Conservation (phyloP, 2,113 vertebrate species). For the Otis tarda region DNA sequence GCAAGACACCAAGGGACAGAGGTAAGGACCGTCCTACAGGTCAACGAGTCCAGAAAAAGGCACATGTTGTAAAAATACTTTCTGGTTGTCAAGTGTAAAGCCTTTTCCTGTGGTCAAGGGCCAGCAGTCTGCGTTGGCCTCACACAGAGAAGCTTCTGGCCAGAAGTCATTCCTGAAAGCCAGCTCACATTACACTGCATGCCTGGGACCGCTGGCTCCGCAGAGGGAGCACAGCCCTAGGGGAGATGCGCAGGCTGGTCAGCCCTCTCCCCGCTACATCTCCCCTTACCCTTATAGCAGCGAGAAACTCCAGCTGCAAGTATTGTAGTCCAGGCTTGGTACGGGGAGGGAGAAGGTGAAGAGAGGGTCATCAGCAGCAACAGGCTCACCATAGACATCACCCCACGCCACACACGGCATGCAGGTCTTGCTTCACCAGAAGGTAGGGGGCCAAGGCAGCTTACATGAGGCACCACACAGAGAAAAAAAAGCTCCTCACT, state of each 20-base stretch:
- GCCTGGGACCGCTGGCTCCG: not conserved
- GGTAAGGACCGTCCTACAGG: not conserved
- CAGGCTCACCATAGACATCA: not conserved
- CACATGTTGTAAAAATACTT: not conserved
- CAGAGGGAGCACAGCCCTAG: not conserved
- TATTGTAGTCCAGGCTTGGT: not conserved
- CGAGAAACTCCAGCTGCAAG: not conserved
- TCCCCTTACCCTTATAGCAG: rapidly evolving
- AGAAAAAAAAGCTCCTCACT: not conserved
- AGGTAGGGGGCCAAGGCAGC: not conserved
- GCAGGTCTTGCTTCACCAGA: not conserved
- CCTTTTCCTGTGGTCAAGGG: not conserved
- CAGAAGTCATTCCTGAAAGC: not conserved
- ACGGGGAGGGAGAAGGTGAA: not conserved
- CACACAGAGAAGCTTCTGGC: not conserved
- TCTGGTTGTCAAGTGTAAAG: not conserved
- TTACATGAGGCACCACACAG: not conserved
- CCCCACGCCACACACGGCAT: rapidly evolving
- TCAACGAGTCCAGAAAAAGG: not conserved
- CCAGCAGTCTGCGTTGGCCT: not conserved
- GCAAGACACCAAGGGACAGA: not conserved
- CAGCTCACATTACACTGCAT: not conserved
- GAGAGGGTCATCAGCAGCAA: rapidly evolving
- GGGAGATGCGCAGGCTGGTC: not conserved
- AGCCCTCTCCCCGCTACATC: not conserved